phyloP scores from a whole-genome alignment of 2,113 vertebrate species.

The Anguilla rostrata region DNA sequence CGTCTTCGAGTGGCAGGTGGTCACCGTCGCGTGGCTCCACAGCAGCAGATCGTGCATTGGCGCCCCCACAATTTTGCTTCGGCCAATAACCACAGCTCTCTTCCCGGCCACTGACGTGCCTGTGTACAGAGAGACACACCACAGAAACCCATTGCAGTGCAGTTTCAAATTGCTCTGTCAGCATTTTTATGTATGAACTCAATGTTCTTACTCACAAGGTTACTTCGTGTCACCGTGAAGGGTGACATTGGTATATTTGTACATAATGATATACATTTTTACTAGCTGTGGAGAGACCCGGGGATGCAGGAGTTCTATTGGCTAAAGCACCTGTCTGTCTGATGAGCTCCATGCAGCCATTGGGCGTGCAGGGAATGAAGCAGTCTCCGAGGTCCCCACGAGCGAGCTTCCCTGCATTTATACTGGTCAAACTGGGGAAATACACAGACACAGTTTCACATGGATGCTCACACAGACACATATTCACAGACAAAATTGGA shows the following conservation, averaged over 20 bases:
- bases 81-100: conserved; percentile 88
- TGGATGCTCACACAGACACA: not conserved
- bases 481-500: not conserved
- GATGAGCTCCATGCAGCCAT: conserved; percentile 97
- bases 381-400: conserved; percentile 90
- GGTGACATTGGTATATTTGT: not conserved
- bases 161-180: not conserved
- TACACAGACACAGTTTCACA: not conserved
- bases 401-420: conserved; percentile 92
- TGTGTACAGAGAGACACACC: conserved; percentile 48
- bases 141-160: not conserved
- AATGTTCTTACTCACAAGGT: not conserved
- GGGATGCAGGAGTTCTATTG: not conserved
- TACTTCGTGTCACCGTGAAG: not conserved
- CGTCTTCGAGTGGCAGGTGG: conserved; percentile 95
- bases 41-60: conserved; percentile 96
- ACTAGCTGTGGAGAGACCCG: not conserved
- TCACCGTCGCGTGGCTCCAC: conserved; percentile 93
- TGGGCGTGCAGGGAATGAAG: conserved; percentile 95
- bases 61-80: conserved; percentile 96
- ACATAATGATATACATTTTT: not conserved
- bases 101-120: conserved; percentile 87
- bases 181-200: not conserved
- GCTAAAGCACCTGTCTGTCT: conserved; percentile 80
- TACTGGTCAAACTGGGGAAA: conserved; percentile 81